Evolutionary conservation across 1,140 invertebrate genomes (phyloP), one percentile per base, ranked within the genome.

Genomic region (Pseudomyrmex concolor): DNA sequence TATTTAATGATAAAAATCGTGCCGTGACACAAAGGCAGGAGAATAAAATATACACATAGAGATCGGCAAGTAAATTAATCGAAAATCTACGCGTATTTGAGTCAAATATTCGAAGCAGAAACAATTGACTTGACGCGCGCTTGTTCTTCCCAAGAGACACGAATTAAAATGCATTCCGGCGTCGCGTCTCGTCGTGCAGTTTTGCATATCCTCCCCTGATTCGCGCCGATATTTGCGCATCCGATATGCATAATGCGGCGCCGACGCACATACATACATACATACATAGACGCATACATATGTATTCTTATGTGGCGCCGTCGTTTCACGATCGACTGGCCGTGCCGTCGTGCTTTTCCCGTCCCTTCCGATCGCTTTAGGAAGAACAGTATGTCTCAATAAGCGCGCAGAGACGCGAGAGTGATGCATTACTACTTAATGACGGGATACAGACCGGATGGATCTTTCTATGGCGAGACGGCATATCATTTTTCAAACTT

Each of bases 301-400:
- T 43, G 15, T n/a, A 50, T 2, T 13, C 5, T 43, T 59, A 48
- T 25, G 15, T 2, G 43, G 54, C 54, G 43, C 48, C 66, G 54
- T 71, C 34, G 66, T 71, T 80, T 70, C 66, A 80, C 66, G 51
- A 59, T 2, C 7, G 64, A 51, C 15, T 78, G 64, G 70, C 51
- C 64, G 45, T 2, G 9, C 15, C 17, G 45, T 4, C 2, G 15
- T 15, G 34, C 67, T 43, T 70, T 70, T 68, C 63, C 54, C 25
- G 34, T 1, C 5, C 43, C 19, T 48, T 57, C 63, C 43, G 15
- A n/a, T 13, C 19, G 54, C n/a, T 57, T 77, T 77, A 45, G 50
- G 51, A 34, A n/a, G 19, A 57, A 55, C 55, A 55, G 15, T 19
- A n/a, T n/a, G 2, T 17, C 57, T 70, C 13, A 34, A 34, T 34